A percentile compares a stretch with the other conserved stretches of the same genome.
Conservation (phyloP, 2,797 vertebrate species). For the Alcedo atthis region DNA sequence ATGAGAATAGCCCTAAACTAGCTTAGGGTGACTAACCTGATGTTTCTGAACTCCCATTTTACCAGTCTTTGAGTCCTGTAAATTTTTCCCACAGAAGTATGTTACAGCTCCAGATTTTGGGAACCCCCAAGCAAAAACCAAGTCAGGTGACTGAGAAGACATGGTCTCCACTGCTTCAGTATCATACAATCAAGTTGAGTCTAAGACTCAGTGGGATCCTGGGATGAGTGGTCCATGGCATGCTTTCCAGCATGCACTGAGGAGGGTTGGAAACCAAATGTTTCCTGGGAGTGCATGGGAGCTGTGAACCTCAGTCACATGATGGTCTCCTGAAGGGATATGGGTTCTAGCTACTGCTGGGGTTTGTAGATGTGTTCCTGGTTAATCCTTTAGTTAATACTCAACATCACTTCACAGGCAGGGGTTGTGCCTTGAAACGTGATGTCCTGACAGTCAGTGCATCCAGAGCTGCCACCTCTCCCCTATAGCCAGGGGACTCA, state of each 20-base stretch:
- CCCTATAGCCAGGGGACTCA: background rate
- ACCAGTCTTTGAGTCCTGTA: background rate
- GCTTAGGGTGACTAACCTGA: background rate
- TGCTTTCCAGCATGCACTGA: background rate
- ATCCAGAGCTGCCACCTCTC: background rate
- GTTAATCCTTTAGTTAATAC: background rate
- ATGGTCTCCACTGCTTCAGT: background rate
- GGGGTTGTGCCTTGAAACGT: background rate
- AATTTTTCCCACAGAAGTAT: background rate
- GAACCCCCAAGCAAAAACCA: background rate
- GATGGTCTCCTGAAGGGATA: background rate
- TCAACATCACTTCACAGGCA: background rate
- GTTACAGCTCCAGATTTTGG: background rate
- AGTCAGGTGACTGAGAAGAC: background rate
- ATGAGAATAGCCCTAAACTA: background rate
- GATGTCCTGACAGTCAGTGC: rapidly evolving
- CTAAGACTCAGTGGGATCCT: background rate
- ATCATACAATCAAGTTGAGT: background rate
- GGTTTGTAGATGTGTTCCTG: background rate
- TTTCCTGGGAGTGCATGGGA: background rate
- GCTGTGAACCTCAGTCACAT: background rate
- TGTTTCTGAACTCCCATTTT: background rate
- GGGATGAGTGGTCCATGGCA: background rate
- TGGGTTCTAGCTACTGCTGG: background rate
- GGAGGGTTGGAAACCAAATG: background rate